Evolutionary conservation across 2,888 invertebrate species (phyloP), one percentile per base, ranked within the genome.

Genomic region (Diabrotica balteata): DNA sequence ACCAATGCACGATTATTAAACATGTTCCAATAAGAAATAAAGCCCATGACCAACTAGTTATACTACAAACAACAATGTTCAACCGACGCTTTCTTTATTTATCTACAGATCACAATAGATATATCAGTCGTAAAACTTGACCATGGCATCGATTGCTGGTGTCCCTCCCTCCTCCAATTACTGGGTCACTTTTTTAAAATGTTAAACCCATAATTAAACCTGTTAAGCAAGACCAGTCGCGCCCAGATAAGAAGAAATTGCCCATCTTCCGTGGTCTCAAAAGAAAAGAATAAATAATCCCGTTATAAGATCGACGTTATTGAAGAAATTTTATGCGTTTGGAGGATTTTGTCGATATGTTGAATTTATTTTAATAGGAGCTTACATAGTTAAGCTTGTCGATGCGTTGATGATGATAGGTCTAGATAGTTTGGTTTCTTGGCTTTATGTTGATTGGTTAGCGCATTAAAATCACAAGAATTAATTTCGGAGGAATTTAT

Each of bases 181-280:
- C 64, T 65, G 53, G 67, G 70, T 67, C 67, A 70, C 53, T 67
- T 70, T 67, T 68, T 64, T 61, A 11, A 49, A 52, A 53, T 46
- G 55, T 67, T 59, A 46, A 49, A 57, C 51, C 50, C 42, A 63
- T 61, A 61, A 67, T 67, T 60, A 66, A 66, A 69, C 63, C 63
- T 66, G 63, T 58, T 63, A 55, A 57, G 45, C 63, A 63, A 63
- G 63, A 57, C 63, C 44, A 59, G 69, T 55, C 69, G 65, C 63
- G 61, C 69, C 66, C 60, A 63, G 50, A 59, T 57, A 45, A 65
- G 68, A 65, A 65, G 32, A 32, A 32, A 59, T 60, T 66, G 66
- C 49, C 55, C 60, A 66, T 66, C 66, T 66, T 66, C 46, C 60
- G n/a, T 42, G 17, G 45, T 42, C 65, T 65, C 17, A 53, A 65